Evolutionary conservation across 2,888 invertebrate genomes (phyloP), one percentile per base, ranked within the genome.

Genomic region (Euzophera pinguis): DNA sequence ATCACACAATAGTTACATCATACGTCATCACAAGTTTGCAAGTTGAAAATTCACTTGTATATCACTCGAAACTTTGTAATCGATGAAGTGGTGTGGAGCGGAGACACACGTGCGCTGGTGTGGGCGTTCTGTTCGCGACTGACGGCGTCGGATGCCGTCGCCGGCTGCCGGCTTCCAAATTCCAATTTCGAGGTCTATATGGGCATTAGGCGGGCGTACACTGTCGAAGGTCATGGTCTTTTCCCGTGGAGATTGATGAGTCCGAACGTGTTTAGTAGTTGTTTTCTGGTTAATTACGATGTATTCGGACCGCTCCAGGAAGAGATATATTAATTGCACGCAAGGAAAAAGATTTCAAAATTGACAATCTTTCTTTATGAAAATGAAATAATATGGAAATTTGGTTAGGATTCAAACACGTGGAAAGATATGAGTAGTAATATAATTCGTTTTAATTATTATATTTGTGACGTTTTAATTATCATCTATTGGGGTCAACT

Each of bases 201-300:
- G 71, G 72, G 70, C 78, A 78, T 81, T 81, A 74, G 75, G 74
- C 73, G 70, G 63, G 65, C 69, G 69, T 72, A 67, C 62, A 68
- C 67, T 80, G 78, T 69, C 75, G 76, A 81, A 84, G 84, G 83
- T 85, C 83, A 81, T 76, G 78, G 77, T 78, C 67, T 79, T 32
- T 76, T 69, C 71, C 59, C 59, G 61, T 64, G 64, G 55, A 53
- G 50, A 50, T 42, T 29, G 29, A 35, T 12, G 32, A 14, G 13
- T 13, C 43, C 14, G 17, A 42, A 14, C n/a, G 22, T 12, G 13
- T 9, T 10, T 27, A 10, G 12, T 17, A 8, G 4, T 22, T 43
- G 37, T 2, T 50, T 35, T 37, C 2, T 43, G 13, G 35, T 43
- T 50, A 29, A 49, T 49, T 37, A 39, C 17, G 9, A 41, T 17